Base-by-base conservation (phyloP, 2,113 vertebrate genomes). In the Actenoides hombroni region DNA sequence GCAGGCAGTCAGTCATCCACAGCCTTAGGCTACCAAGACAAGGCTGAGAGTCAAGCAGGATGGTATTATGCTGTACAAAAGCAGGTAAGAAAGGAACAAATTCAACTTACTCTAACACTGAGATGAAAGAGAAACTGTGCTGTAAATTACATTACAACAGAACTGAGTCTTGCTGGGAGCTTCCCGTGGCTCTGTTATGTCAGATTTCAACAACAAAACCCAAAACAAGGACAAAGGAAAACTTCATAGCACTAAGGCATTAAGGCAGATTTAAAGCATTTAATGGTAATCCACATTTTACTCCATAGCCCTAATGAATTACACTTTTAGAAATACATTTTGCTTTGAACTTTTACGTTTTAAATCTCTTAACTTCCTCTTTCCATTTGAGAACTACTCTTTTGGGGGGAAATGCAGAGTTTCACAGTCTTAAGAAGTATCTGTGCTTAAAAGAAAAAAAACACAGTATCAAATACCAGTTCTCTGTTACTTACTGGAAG, bases 401-500 rank as follows among this genome's bases (percentile, higher is more conserved):
- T 56, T 16, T 42, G 42, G 42, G 42, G 42, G 42, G 6, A 57
- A 85, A 82, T 39, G 15, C 74, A 63, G 17, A 68, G 11, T 51
- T 82, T 20, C 39, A 18, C 13, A 68, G 21, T 15, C 8, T 28
- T 28, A 80, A 59, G 31, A 74, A 78, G 56, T 11, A 93, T 44
- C 13, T 35, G 39, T 37, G 17, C 15, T 79, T 73, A 56, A 57
- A 67, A 88, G 6, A 37, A 67, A 80, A 80, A 68, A 64, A 71
- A 1, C 17, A 37, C 18, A 51, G 53, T 57, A 64, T 48, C 49
- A 91, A 74, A 44, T 28, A 59, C 3, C 68, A 85, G 75, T 68
- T 94, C 53, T 84, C 21, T 56, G 25, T 78, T 86, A 98, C 99
- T 99, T 98, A 99, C 99, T 70, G 99, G 99, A 88, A 99, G 98